Evolutionary conservation across 2,888 invertebrate species (phyloP), one percentile per base, ranked within the genome.

Genomic region (Watsonalla cultraria): DNA sequence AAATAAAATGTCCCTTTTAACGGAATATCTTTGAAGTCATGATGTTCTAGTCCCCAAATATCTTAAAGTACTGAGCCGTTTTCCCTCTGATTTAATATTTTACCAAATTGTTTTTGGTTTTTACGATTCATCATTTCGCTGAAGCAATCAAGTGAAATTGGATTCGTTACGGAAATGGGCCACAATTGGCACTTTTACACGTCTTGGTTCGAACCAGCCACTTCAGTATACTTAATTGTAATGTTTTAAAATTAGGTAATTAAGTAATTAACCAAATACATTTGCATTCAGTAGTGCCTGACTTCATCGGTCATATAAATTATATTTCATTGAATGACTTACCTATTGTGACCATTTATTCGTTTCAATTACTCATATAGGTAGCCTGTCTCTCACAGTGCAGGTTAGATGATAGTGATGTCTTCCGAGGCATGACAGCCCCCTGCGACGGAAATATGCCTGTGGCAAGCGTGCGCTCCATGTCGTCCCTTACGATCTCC

Each of bases 161-260:
- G 77, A 75, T 75, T 77, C 70, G 74, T 77, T 76, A 73, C 68
- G 67, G 68, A 73, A 74, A 72, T 70, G 68, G 66, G 64, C 75
- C 70, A 75, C 75, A 77, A 77, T 75, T 74, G 76, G 72, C 74
- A 73, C 68, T 73, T 77, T 77, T 76, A 76, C 74, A 72, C 70
- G 66, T 73, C 39, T 49, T 68, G 65, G 75, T 77, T 74, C 72
- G 68, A 72, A 74, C 74, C 63, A 59, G 65, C 57, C 58, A 58
- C 51, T 64, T 59, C 50, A 60, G 62, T 11, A 42, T 42, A 8
- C 7, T 9, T 39, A 11, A 42, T 42, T 42, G 42, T 11, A 42
- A 42, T 42, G 42, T 37, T 37, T 37, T 5, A 37, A 37, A 37
- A 7, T 7, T 37, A 7, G 7, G 37, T 37, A 37, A 7, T 37